Percentiles rank a stretch among this genome's conserved stretches.
phyloP scores from a whole-genome alignment of 2,888 invertebrate species.

The Phengaris alcon region DNA sequence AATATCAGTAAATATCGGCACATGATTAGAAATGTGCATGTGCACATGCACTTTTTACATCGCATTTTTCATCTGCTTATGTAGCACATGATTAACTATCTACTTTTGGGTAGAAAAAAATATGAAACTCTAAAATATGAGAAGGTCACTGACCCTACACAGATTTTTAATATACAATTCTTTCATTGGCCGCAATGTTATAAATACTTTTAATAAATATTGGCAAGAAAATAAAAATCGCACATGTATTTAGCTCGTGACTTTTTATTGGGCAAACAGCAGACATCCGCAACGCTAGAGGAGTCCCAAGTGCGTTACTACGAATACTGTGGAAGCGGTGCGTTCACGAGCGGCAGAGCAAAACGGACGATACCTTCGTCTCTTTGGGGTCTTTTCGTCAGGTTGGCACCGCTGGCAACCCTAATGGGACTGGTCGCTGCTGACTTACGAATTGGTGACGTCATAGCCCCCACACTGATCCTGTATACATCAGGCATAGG shows the following conservation, averaged over 20 bases:
- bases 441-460: constrained; percentile 50
- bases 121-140: not conserved
- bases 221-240: constrained; percentile 14
- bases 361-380: constrained; percentile 47
- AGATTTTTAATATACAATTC: not conserved
- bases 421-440: constrained; percentile 52
- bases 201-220: constrained; percentile 11
- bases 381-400: constrained; percentile 34
- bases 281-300: not conserved
- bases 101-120: not conserved
- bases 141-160: not conserved
- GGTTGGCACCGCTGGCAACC: constrained; percentile 38
- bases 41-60: too few relatives aligned
- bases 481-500: constrained; percentile 45
- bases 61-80: too few relatives aligned
- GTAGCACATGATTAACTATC: not conserved
- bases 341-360: constrained; percentile 52
- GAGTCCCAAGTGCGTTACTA: constrained; percentile 48
- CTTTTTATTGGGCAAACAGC: too few relatives aligned
- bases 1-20: too few relatives aligned
- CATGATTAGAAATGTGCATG: too few relatives aligned
- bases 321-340: constrained; percentile 58
- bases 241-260: not conserved
- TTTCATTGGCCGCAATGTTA: not conserved
- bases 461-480: constrained; percentile 42